Conservation (phyloP, 2,113 vertebrate species). For the Alexandromys fortis region DNA sequence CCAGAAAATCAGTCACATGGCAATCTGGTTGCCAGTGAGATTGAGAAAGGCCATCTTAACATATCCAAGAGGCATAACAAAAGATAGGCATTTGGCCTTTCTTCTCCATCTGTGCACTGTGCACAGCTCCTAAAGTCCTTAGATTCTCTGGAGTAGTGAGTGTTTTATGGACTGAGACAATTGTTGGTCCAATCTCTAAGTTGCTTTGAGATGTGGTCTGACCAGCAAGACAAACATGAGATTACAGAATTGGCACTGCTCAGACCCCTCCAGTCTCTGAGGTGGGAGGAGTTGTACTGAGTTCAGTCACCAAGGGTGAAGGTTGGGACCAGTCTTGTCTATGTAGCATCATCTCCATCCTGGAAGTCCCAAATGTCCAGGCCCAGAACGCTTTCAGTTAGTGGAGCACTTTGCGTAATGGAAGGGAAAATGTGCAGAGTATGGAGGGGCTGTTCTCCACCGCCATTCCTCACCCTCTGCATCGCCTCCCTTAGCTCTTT, state of each 20-base stretch:
- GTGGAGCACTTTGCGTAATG: not conserved
- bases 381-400: fast-evolving
- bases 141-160: not conserved
- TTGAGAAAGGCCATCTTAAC: not conserved
- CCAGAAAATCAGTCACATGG: not conserved
- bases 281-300: not conserved
- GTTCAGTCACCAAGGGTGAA: not conserved
- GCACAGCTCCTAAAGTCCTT: not conserved
- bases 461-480: not conserved
- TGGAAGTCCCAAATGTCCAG: not conserved
- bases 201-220: not conserved
- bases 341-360: not conserved
- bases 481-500: not conserved
- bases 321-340: not conserved
- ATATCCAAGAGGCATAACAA: too few species aligned
- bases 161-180: not conserved
- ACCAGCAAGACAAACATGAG: not conserved
- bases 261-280: not conserved
- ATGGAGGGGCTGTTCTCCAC: fast-evolving
- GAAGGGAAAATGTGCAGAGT: too few species aligned
- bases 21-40: not conserved
- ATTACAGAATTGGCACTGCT: not conserved
- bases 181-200: not conserved
- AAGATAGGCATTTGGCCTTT: too few species aligned
- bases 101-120: not conserved